Base-by-base conservation (phyloP, 1,140 invertebrate species). In the Choristoneura fumiferana region DNA sequence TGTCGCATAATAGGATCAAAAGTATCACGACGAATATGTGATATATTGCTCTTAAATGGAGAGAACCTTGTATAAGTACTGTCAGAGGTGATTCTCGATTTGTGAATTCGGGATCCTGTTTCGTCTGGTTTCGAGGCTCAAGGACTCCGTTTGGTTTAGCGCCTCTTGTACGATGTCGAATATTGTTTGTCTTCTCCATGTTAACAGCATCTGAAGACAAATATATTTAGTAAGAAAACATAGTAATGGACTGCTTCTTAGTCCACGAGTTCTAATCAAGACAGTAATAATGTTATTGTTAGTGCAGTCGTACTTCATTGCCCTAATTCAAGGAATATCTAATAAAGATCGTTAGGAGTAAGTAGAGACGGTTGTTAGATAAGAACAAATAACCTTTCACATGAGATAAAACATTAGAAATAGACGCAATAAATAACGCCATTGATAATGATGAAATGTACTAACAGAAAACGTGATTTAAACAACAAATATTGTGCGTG, bases 21-120 rank as follows among this genome's bases (percentile, higher is more conserved):
- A 97, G 89, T 64, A 95, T 94, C 38, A 94, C 93, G n/a, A 94
- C 90, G 83, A 96, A 96, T 53, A 97, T 94, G 83, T 97, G 94
- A 78, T 96, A 95, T 57, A 97, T 94, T 0, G 95, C 95, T 71
- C 91, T 91, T 60, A 97, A 94, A 81, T 98, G 96, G 57, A 93
- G 92, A 0, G 84, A 83, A 57, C 95, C 93, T 76, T 96, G 91
- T 67, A 96, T 92, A 22, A 97, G 89, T 29, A 95, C 94, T 1
- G 95, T 97, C 58, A 97, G 85, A 12, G 94, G 83, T 0, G 95
- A 96, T 71, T 94, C 92, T 55, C 95, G 89, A 9, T 89, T 69
- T 4, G 91, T 71, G 77, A 96, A 97, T 54, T 93, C 91, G 78
- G 94, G 94, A 15, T 93, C 92, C 10, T 55, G 15, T 58, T 69